Conservation (phyloP, 2,888 invertebrate genomes). For the Metellina segmentata region DNA sequence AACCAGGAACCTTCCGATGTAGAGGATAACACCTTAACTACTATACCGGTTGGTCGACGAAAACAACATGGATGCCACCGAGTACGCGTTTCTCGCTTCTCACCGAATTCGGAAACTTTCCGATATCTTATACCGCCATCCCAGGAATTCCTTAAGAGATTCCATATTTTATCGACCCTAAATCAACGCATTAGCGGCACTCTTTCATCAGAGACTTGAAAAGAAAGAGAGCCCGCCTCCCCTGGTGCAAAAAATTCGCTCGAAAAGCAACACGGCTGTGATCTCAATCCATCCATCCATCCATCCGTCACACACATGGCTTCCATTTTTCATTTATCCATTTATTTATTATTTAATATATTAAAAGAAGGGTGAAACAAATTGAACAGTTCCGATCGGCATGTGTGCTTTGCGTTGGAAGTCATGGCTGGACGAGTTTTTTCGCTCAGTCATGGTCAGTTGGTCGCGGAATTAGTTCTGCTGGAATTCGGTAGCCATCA, state of each 20-base stretch:
- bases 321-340: no score
- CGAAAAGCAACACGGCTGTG: background rate
- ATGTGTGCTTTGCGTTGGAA: constrained; percentile 6
- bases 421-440: constrained; percentile 38
- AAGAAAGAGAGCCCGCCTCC: constrained; percentile 19
- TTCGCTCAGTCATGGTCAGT: constrained; percentile 55
- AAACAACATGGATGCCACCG: no score
- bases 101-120: no score
- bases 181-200: constrained; percentile 63
- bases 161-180: constrained; percentile 23
- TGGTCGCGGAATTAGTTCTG: constrained; percentile 46
- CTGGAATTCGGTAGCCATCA: constrained; percentile 42
- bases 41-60: no score
- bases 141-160: background rate
- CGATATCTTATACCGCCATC: no score
- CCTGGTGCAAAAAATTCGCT: background rate
- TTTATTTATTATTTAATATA: constrained; percentile 26
- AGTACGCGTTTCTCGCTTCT: no score
- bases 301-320: no score
- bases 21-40: no score
- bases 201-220: constrained; percentile 41
- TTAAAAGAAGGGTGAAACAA: constrained; percentile 45
- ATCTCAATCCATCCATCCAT: constrained; percentile 41
- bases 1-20: no score
- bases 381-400: constrained; percentile 45